Base-by-base conservation (phyloP, 2,113 vertebrate genomes). In the Spermophilus dauricus region DNA sequence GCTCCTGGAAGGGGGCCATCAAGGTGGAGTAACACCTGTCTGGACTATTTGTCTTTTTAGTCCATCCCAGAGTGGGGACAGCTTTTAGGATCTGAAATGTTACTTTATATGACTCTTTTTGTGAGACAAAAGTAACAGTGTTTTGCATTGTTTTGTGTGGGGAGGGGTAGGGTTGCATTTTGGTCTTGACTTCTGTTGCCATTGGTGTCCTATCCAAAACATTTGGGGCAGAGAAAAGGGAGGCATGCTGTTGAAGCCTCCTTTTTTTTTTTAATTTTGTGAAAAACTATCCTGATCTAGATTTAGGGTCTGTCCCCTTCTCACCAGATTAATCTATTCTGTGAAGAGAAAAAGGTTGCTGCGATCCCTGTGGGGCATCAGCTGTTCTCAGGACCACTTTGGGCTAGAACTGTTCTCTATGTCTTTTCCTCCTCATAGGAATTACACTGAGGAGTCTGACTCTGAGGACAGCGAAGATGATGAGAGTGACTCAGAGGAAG, bases 401-500 rank as follows among this genome's bases (percentile, higher is more conserved):
- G 81, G 32, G 26, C 26, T 78, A 20, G 30, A 72, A 34, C 63
- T 34, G 0, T 58, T 83, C 22, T 48, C 34, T 87, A 1, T 1
- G 0, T 96, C 80, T 72, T 91, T 78, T 53, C 18, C 42, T 63
- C 26, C 84, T 87, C 95, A 13, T 95, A 99, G 99, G 97, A 99
- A 99, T 98, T 99, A 99, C 22, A 99, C 99, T 14, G 99, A 99
- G 95, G 99, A 99, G 97, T 99, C 99, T 17, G 98, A 98, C 51
- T 99, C 99, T 97, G 99, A 99, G 82, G 99, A 99, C 32, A 98
- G 98, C 17, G 99, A 99, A n/a, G 99, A 99, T 18, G 99, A 99
- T 6, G 98, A 98, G 61, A 99, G 99, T 20, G 98, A 98, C 24
- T 99, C 99, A 4, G 99, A 99, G 89, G 99, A 98, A 0, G 98